phyloP scores from a whole-genome alignment of 2,113 vertebrate species.

The Cacatua alba region DNA sequence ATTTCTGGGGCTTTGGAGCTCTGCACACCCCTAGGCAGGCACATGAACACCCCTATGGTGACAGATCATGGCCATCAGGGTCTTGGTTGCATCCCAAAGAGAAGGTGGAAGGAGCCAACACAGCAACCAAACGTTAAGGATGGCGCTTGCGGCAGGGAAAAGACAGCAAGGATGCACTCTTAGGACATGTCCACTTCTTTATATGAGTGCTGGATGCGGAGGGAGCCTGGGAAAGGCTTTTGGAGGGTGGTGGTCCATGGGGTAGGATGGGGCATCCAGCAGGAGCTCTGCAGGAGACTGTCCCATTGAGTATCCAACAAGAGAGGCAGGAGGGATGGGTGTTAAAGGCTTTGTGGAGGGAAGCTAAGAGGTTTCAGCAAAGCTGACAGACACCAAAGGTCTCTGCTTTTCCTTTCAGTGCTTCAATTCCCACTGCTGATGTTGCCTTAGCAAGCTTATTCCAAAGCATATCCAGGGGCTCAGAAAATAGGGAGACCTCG shows the following conservation, averaged over 20 bases:
- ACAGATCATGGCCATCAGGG: neutral
- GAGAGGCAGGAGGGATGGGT: neutral
- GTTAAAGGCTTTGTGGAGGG: neutral
- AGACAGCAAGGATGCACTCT: fast-evolving
- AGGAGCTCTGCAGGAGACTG: neutral
- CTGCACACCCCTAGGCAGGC: neutral
- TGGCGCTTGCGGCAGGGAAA: neutral
- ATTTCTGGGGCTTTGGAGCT: neutral
- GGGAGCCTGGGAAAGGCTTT: neutral
- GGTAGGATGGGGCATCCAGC: neutral
- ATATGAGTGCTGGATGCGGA: fast-evolving
- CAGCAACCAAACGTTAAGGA: neutral
- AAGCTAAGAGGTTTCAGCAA: neutral
- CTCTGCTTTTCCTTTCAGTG: neutral
- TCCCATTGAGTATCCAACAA: fast-evolving
- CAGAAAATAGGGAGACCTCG: neutral
- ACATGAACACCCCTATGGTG: neutral
- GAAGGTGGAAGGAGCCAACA: neutral
- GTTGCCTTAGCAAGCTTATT: neutral
- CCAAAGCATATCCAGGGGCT: neutral
- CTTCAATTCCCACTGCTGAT: neutral
- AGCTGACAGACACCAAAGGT: neutral
- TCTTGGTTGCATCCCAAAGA: neutral
- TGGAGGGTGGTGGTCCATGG: neutral
- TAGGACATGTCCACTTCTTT: neutral